Base-by-base conservation (phyloP, 2,888 invertebrate genomes). In the Psylliodes chrysocephalus region DNA sequence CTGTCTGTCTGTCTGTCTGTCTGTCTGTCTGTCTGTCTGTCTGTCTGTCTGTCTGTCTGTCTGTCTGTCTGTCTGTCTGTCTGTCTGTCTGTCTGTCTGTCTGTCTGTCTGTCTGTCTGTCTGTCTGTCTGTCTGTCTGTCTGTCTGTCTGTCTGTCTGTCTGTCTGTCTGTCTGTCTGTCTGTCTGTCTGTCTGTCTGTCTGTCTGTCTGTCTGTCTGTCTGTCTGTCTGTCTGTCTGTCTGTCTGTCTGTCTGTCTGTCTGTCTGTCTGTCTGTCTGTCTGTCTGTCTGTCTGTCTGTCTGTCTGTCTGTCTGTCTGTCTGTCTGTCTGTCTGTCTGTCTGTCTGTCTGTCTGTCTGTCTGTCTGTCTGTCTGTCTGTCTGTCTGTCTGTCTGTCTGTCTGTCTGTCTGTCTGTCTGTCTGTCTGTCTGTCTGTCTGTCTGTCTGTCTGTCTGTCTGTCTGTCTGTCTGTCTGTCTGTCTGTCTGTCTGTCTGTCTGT, bases 1-100 rank as follows among this genome's bases (percentile, higher is more conserved):
- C 42, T 55, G 42, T 55, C 56, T 55, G 18, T 55, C 18, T 55
- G 42, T 55, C 28, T 55, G 25, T 55, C 56, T 55, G 18, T 55
- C 10, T 55, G 42, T 55, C 42, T 55, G 42, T 55, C 56, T 55
- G 18, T 55, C n/a, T 55, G 22, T 55, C 28, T 55, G 25, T 55
- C 56, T 55, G 18, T 55, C 10, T 55, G 22, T 44, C 42, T 55
- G 25, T 55, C 56, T 25, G 25, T 44, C 22, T 55, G 25, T 55
- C 56, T 55, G 12, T 55, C 12, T 44, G 14, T 55, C 42, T 55
- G 25, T 55, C 56, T 55, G 12, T 55, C 8, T 55, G 19, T 55
- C 42, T 55, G 25, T 42, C 44, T 44, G 14, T 53, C 8, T 53
- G 12, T 53, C 35, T 38, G 22, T 35, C 53, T 53, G 14, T 53